Conservation (phyloP, 23 tunicate species). For the Styela plicata region DNA sequence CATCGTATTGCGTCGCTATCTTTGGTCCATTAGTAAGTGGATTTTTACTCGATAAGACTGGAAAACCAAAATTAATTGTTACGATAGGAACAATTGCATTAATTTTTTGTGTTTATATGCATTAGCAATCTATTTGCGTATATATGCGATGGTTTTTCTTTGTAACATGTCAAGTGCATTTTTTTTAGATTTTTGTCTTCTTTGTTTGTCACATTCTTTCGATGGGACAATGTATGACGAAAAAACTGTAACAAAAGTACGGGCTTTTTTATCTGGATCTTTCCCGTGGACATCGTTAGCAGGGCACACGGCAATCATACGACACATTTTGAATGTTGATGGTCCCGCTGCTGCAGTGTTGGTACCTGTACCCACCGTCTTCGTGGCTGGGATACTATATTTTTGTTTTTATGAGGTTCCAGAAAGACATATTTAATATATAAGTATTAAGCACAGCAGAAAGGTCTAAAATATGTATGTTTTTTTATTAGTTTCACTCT, state of each 20-base stretch:
- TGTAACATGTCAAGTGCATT: neutral
- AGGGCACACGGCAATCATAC: neutral
- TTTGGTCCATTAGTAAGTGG: slow-evolving; percentile 3
- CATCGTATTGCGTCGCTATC: neutral
- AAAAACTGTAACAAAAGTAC: neutral
- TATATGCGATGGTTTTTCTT: neutral
- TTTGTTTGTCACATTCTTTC: slow-evolving; percentile 9
- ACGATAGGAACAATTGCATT: neutral
- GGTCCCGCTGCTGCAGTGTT: neutral
- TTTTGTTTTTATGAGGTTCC: neutral
- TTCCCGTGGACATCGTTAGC: slow-evolving; percentile 3
- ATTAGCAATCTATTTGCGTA: slow-evolving; percentile 6
- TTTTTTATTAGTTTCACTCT: too few relatives aligned
- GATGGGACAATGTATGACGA: neutral
- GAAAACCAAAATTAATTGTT: slow-evolving; percentile 1
- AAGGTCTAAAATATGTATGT: too few relatives aligned
- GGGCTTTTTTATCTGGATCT: slow-evolving; percentile 8
- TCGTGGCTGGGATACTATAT: neutral
- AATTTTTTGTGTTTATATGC: neutral
- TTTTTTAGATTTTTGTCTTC: slow-evolving; percentile 18
- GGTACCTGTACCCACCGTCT: slow-evolving; percentile 1
- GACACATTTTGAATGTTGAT: neutral
- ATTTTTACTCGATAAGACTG: neutral
- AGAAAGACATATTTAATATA: neutral
- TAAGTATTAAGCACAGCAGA: too few relatives aligned